phyloP scores from a whole-genome alignment of 2,113 vertebrate genomes.

The Hepsetus odoe region DNA sequence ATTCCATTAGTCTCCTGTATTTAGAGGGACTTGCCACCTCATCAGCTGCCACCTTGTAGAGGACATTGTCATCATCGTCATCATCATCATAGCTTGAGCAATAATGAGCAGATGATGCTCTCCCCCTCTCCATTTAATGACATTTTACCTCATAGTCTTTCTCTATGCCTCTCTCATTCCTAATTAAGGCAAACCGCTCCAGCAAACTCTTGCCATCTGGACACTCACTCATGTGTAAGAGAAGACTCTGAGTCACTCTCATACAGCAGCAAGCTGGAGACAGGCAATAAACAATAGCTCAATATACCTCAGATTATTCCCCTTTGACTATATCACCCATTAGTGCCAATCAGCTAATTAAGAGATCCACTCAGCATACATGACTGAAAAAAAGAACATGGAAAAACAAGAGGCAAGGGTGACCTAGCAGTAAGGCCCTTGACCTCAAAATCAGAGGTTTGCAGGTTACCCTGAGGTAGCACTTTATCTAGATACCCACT shows the following conservation, averaged over 20 bases:
- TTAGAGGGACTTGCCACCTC: background rate
- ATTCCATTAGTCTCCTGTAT: too few relatives aligned
- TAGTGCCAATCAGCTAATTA: background rate
- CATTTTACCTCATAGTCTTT: constrained; percentile 27
- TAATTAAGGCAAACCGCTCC: constrained; percentile 29
- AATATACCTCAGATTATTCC: constrained; percentile 2
- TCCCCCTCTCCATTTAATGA: constrained; percentile 14
- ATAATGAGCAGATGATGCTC: constrained; percentile 7
- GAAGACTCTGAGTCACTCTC: constrained; percentile 39
- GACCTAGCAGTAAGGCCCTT: too few relatives aligned
- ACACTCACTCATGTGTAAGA: constrained; percentile 39
- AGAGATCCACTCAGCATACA: background rate
- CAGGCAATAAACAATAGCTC: constrained; percentile 25
- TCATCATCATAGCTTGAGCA: background rate
- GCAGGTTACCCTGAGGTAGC: too few relatives aligned
- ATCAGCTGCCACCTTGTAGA: background rate
- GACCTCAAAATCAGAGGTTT: too few relatives aligned
- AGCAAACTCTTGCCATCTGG: constrained; percentile 45
- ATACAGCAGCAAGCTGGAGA: constrained; percentile 17
- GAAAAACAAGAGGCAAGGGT: background rate
- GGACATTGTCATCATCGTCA: background rate
- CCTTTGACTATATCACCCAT: background rate
- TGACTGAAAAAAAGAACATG: background rate
- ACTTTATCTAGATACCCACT: too few relatives aligned
- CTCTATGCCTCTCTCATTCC: constrained; percentile 28